Evolutionary conservation across 2,113 vertebrate species (phyloP).

Genomic region (Lathamus discolor): DNA sequence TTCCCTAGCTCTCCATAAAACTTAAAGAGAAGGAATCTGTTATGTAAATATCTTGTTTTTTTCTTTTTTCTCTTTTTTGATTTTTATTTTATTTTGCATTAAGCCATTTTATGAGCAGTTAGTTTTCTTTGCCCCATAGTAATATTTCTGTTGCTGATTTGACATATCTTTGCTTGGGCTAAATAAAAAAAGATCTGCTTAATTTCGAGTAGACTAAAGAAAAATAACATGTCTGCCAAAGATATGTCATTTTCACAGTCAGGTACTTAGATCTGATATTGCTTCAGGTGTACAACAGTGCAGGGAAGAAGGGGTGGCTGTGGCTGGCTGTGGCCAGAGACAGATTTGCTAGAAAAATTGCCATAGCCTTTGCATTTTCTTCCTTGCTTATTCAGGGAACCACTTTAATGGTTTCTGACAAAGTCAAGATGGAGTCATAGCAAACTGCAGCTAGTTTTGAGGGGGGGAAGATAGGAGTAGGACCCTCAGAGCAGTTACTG

Average conservation of each 20-base stretch:
- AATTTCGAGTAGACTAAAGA: background rate
- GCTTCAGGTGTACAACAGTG: background rate
- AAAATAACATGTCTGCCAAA: background rate
- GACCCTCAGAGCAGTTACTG: background rate
- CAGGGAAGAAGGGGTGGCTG: background rate
- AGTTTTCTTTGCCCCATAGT: background rate
- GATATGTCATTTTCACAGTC: background rate
- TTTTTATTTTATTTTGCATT: background rate
- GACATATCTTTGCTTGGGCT: background rate
- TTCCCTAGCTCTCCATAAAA: background rate
- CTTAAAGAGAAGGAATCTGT: background rate
- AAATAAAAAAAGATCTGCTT: background rate
- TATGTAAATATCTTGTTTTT: background rate
- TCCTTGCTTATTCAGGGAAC: background rate
- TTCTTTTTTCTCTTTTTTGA: background rate
- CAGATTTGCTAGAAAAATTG: background rate
- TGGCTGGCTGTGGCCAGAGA: background rate
- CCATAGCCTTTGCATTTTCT: background rate
- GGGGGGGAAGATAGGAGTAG: too few species aligned
- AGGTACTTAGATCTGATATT: background rate
- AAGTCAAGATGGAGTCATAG: background rate
- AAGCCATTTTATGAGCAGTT: background rate
- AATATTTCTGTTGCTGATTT: background rate
- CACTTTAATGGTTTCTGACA: accelerated
- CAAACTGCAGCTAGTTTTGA: background rate